These are phyloP conservation scores for Norana najaformis DNA, from an alignment of 2,888 invertebrate genomes.

Conservation along the genomic window DNA sequence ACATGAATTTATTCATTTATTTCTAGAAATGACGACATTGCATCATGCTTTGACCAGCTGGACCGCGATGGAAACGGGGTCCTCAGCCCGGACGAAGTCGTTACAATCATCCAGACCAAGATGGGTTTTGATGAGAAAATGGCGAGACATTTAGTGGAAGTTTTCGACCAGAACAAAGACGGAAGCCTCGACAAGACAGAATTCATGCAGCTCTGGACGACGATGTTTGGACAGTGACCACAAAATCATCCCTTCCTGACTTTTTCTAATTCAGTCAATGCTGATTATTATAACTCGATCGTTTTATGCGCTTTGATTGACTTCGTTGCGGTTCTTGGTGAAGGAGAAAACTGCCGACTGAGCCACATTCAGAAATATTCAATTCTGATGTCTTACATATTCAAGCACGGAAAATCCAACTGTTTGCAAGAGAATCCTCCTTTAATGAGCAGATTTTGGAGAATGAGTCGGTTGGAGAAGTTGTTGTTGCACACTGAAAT, in stretches of 20 bases:
- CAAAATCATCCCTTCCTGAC: not conserved
- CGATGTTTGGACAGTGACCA: conserved; percentile 43
- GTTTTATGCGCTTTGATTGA: not conserved
- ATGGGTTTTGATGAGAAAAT: conserved; percentile 44
- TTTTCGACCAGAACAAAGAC: conserved; percentile 47
- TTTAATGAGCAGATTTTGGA: not conserved
- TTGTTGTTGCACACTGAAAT: not conserved
- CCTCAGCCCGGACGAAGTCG: conserved; percentile 46
- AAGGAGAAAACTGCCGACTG: not conserved
- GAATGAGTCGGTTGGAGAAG: not conserved
- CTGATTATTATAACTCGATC: not conserved
- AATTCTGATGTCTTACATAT: not conserved
- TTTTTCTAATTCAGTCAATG: not conserved
- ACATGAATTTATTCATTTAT: not conserved
- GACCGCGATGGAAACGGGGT: conserved; percentile 47
- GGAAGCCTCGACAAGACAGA: conserved; percentile 46
- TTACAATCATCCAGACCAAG: conserved; percentile 42
- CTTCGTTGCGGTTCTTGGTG: not conserved
- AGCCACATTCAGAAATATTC: not conserved
- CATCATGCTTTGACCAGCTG: conserved; percentile 42
- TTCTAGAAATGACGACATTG: conserved; percentile 44
- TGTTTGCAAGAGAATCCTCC: not conserved
- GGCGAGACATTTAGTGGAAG: conserved; percentile 43
- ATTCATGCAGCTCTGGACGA: conserved; percentile 47
- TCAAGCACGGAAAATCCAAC: not conserved